Base-by-base conservation (phyloP, 2,888 invertebrate species). In the Sarcophaga rosellei region DNA sequence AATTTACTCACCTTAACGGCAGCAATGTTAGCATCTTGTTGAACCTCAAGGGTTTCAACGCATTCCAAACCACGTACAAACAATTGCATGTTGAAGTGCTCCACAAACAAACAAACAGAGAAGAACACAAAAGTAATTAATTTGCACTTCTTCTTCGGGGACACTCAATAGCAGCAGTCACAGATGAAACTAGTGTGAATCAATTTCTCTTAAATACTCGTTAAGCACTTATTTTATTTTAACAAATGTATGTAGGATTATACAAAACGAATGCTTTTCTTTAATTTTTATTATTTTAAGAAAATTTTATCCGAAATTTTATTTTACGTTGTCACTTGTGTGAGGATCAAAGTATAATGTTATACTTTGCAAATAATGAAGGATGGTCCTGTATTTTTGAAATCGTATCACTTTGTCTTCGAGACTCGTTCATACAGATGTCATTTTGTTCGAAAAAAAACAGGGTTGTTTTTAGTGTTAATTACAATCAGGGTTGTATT, bases 381-480 rank as follows among this genome's bases (percentile, higher is more conserved):
- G 91, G 91, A 92, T 90, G 90, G 90, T 88, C 61, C 83, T 15
- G 25, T 44, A 63, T 72, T 84, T 85, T 74, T 76, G 83, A 75
- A 85, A 63, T 74, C 75, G 61, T 63, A 15, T 66, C 12, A 20
- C 23, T 53, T 74, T 25, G 11, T 35, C 11, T 85, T 85, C 86
- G 86, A 85, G 76, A 44, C 82, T 85, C 80, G 82, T 74, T 87
- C 85, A 47, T 57, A 72, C 99, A 85, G 99, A 45, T 66, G 75
- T 44, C 65, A 72, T 10, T 15, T 47, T 83, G 12, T 77, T 77
- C 82, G 81, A 83, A 74, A 20, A n/a, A 61, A 66, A 21, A 44
- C 77, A 86, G 83, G 12, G 83, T 73, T 81, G 83, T 53, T 69
- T 76, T 63, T 10, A 35, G n/a, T 6, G 21, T 4, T 17, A 5